Base-by-base conservation (phyloP, 2,113 vertebrate species). In the Chunga burmeisteri region DNA sequence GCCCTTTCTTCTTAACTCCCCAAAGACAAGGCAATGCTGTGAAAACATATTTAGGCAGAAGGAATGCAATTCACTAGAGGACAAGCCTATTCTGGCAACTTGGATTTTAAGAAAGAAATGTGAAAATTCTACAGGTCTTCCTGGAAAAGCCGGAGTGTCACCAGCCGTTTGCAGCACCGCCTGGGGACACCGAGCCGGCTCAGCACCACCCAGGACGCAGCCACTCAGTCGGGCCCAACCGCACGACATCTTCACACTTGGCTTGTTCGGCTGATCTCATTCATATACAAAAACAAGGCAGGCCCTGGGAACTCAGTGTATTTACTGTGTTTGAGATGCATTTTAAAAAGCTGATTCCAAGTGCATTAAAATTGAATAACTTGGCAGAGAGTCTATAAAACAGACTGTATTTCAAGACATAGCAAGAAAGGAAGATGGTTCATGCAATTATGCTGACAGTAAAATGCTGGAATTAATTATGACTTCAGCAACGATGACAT, bases 401-500 rank as follows among this genome's bases (percentile, higher is more conserved):
- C 56, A 82, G 80, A 36, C 72, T 81, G 67, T 29, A 25, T 81
- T 86, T 92, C 75, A 78, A 88, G 86, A 38, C 63, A 27, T 22
- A 86, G 55, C 29, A 73, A 90, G 87, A 72, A 63, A 89, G 23
- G 19, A 82, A 89, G 79, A 63, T 22, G 49, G 92, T 61, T 95
- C 63, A 44, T 26, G 21, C 68, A 84, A 44, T 81, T 84, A 71
- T 38, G 50, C 52, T 86, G 72, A 63, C 63, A 71, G 44, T 47
- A 81, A 96, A 94, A 91, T 38, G 56, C 40, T 86, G 72, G 94
- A 59, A 68, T 90, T 90, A 55, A 88, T 81, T 88, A 79, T 84
- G 63, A 90, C 59, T 86, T 92, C 80, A 88, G 65, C 63, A 75
- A 32, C 6, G 52, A 93, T 91, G 72, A 86, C 40, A 84, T 78